Conservation (phyloP, 2,113 vertebrate species). For the Struthidea cinerea region DNA sequence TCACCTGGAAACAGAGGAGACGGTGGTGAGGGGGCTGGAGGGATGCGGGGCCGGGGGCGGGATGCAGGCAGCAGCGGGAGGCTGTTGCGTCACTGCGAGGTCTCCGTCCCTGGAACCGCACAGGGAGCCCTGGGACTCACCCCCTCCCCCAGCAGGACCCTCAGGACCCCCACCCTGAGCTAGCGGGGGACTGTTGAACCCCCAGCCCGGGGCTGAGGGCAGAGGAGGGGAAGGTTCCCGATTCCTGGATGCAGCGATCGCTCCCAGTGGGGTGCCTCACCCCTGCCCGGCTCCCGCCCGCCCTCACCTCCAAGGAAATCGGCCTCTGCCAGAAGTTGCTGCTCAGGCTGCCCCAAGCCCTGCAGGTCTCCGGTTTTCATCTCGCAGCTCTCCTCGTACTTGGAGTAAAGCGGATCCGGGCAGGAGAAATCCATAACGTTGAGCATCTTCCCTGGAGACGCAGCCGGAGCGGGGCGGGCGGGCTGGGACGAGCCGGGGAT, state of each 20-base stretch:
- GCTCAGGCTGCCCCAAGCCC: slow-evolving; percentile 63
- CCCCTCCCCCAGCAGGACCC: not conserved
- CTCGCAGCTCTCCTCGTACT: slow-evolving; percentile 82
- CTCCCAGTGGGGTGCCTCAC: not conserved
- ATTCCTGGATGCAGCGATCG: not conserved
- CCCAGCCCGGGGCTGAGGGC: not conserved
- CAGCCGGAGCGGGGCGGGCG: not conserved
- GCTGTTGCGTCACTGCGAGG: not conserved
- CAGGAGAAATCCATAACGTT: slow-evolving; percentile 91
- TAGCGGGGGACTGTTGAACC: accelerated
- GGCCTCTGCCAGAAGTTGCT: slow-evolving; percentile 75
- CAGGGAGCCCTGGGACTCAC: not conserved
- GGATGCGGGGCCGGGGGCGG: not conserved
- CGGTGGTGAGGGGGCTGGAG: not conserved
- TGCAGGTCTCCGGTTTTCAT: slow-evolving; percentile 62
- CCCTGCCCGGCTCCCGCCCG: not conserved
- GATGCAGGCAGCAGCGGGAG: not conserved
- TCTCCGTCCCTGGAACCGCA: not conserved
- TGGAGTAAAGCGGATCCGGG: slow-evolving; percentile 85
- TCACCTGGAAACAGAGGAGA: slow-evolving; percentile 69
- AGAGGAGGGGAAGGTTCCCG: not conserved
- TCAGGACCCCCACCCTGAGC: not conserved
- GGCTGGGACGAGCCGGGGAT: not conserved
- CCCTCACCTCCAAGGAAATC: slow-evolving; percentile 83
- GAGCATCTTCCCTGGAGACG: slow-evolving; percentile 78